Percentiles rank a stretch among this genome's conserved stretches.
phyloP scores from a whole-genome alignment of 2,888 invertebrate genomes.

The Galeopsomyia nigrocyanea region DNA sequence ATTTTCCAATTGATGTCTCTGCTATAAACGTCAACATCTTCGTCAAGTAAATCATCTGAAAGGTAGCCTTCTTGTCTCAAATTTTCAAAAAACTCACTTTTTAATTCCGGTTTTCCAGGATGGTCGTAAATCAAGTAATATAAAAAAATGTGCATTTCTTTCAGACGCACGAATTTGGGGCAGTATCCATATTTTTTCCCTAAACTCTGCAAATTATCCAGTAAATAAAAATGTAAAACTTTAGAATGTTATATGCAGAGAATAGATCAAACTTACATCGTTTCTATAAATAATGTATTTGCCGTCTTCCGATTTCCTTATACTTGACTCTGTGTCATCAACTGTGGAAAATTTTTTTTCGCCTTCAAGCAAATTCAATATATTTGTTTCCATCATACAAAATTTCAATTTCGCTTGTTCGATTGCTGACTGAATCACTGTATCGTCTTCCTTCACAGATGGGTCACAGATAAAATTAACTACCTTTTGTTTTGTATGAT shows the following conservation, averaged over 20 bases:
- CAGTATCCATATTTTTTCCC: slow-evolving; percentile 71
- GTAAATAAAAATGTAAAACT: slow-evolving; percentile 1
- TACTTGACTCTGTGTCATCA: not conserved
- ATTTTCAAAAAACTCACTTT: slow-evolving; percentile 55
- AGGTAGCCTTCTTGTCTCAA: slow-evolving; percentile 57
- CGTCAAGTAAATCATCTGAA: slow-evolving; percentile 66
- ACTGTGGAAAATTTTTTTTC: slow-evolving; percentile 1
- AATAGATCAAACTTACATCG: slow-evolving; percentile 14
- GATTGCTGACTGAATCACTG: slow-evolving; percentile 72
- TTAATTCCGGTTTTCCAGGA: slow-evolving; percentile 61
- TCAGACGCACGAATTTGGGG: slow-evolving; percentile 79
- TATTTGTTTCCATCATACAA: slow-evolving; percentile 54
- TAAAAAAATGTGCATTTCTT: slow-evolving; percentile 77
- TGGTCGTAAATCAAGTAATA: slow-evolving; percentile 78
- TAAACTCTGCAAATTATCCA: slow-evolving; percentile 54
- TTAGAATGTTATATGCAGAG: not conserved
- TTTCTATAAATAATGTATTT: slow-evolving; percentile 20
- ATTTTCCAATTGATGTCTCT: slow-evolving; percentile 77
- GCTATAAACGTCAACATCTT: slow-evolving; percentile 71
- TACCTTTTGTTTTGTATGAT: slow-evolving; percentile 62
- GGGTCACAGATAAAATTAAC: slow-evolving; percentile 73
- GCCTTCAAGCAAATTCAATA: slow-evolving; percentile 7
- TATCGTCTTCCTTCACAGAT: slow-evolving; percentile 68
- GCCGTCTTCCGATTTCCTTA: not conserved
- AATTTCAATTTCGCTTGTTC: slow-evolving; percentile 76